Conservation (phyloP, 1,140 invertebrate species). For the Pseudomyrmex concolor region DNA sequence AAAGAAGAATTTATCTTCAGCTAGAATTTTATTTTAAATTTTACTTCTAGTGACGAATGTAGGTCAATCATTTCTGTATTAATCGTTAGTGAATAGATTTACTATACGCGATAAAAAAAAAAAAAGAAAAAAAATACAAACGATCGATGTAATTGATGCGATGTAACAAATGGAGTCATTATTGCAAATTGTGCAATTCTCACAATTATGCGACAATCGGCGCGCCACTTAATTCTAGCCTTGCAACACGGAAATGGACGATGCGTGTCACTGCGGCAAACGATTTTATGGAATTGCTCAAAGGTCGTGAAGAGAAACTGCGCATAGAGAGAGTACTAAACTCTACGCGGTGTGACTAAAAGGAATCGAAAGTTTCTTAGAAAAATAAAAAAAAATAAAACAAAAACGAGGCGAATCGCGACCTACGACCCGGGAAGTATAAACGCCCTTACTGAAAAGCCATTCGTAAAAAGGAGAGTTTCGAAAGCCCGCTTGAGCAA, state of each 20-base stretch:
- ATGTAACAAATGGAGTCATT: not conserved
- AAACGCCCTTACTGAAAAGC: not conserved
- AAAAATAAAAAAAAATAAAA: not conserved
- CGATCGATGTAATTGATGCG: not conserved
- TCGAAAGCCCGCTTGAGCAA: not conserved
- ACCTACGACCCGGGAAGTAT: conserved; percentile 15
- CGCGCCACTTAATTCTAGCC: not conserved
- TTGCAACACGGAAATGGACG: conserved; percentile 6
- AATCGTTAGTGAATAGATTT: too few relatives aligned
- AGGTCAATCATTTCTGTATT: too few relatives aligned
- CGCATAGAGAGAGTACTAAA: not conserved
- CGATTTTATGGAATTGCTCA: conserved; percentile 16
- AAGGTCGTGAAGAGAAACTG: conserved; percentile 23
- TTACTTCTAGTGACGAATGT: not conserved
- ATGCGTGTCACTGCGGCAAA: not conserved
- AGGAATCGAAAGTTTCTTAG: conserved; percentile 18
- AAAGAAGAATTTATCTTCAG: not conserved
- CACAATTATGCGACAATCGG: conserved; percentile 27
- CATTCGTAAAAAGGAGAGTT: conserved; percentile 17
- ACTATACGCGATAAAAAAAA: too few relatives aligned
- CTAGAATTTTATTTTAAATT: not conserved
- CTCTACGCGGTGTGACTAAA: not conserved
- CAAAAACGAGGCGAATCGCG: not conserved
- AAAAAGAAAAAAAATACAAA: too few relatives aligned
- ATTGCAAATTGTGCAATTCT: conserved; percentile 2